Evolutionary conservation across 2,113 vertebrate genomes (phyloP), one percentile per base, ranked within the genome.

Genomic region (Acanthochromis polyacanthus): DNA sequence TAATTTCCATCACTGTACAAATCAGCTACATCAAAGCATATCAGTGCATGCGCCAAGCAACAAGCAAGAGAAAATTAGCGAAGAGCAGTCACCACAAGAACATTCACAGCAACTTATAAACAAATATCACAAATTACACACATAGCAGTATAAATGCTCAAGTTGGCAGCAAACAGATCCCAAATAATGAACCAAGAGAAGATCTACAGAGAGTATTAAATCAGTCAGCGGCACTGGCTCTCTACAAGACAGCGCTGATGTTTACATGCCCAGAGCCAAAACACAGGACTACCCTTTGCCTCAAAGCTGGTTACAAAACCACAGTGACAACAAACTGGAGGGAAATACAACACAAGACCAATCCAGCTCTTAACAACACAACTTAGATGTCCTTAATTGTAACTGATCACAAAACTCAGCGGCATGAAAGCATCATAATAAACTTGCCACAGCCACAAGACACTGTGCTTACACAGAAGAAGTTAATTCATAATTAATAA

Each of bases 161-260:
- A 67, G 20, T 20, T 50, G 16, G 32, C 64, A 53, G 64, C 30
- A 5, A 67, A 53, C 32, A 46, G 45, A 46, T 17, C 45, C 14
- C 45, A 53, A 55, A 55, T 20, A 43, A 43, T 68, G 15, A 68
- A 36, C 20, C 67, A 58, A 17, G 17, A 70, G 38, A 4, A 57
- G 38, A 69, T 45, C 23, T 57, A 36, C 51, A 43, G 32, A 55
- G 20, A 40, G 50, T 32, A 56, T 25, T 0, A 43, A 46, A 58
- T 22, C 53, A 53, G 50, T 50, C 5, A 53, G 65, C 14, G 16
- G 15, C 17, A 15, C 17, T 46, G 45, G 45, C 45, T 16, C 45
- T 16, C 14, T 16, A 15, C 45, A 16, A 16, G 45, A 46, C 45
- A 16, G 45, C 5, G 45, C 16, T 46, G 45, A 46, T 46, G n/a